A percentile compares a stretch with the other conserved stretches of the same genome.
phyloP scores from a whole-genome alignment of 2,888 invertebrate genomes.

The Cetonia aurata region DNA sequence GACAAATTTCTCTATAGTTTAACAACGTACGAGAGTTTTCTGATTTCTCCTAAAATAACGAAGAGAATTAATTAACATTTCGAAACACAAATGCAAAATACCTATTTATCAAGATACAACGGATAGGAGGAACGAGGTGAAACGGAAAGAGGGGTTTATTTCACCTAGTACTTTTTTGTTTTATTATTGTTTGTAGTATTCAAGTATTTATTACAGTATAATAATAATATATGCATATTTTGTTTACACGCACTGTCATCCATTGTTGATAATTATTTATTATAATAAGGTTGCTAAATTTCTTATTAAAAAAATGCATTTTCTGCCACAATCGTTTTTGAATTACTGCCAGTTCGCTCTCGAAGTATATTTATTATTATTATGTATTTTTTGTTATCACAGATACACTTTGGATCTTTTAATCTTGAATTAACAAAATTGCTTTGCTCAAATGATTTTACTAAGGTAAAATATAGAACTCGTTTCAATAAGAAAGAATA shows the following conservation, averaged over 20 bases:
- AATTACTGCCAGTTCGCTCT: neutral
- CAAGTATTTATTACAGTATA: neutral
- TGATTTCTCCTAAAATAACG: neutral
- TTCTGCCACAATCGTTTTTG: constrained; percentile 4
- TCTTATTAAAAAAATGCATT: neutral
- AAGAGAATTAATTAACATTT: neutral
- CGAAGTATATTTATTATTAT: neutral
- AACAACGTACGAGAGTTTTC: neutral
- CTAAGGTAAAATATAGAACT: too few relatives aligned
- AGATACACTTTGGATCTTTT: constrained; percentile 3
- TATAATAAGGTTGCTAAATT: neutral
- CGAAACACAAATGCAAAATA: constrained; percentile 46
- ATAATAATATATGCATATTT: constrained; percentile 11
- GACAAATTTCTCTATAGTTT: neutral
- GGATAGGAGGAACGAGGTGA: constrained; percentile 47
- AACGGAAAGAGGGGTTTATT: constrained; percentile 34
- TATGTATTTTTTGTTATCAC: neutral
- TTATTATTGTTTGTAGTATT: constrained; percentile 1
- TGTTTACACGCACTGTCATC: too few relatives aligned
- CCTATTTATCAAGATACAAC: constrained; percentile 55
- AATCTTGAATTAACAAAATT: neutral
- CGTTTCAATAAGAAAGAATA: too few relatives aligned
- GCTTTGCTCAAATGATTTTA: neutral
- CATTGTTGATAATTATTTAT: too few relatives aligned
- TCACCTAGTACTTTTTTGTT: constrained; percentile 20